Evolutionary conservation across 2,113 vertebrate genomes (phyloP).

Genomic region (Dendrocopos noguchii): DNA sequence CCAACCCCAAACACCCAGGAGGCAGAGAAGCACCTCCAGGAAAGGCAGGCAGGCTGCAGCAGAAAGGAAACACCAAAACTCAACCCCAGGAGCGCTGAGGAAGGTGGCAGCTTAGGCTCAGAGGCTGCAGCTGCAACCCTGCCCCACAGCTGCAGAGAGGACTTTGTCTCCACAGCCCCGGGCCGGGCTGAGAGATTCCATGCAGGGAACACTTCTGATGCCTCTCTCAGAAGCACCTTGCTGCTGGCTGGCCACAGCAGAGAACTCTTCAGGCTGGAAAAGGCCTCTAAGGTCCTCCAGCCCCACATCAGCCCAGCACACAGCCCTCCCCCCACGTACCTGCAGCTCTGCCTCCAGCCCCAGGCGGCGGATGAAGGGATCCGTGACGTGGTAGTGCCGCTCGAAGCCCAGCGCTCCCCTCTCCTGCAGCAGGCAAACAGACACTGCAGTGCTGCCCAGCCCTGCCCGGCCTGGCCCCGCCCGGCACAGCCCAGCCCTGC

Average conservation of each 20-base stretch:
- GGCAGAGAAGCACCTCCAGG: conserved; percentile 24
- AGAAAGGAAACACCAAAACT: background rate
- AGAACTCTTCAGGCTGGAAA: too few relatives aligned
- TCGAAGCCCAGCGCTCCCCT: conserved; percentile 89
- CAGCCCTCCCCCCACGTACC: conserved; percentile 68
- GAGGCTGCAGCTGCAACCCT: conserved; percentile 20
- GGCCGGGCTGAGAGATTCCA: conserved; percentile 50
- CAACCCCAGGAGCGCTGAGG: background rate
- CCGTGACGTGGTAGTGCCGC: conserved; percentile 91
- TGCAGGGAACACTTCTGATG: conserved; percentile 10
- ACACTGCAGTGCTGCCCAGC: background rate
- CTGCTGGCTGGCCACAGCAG: conserved; percentile 3
- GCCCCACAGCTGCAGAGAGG: background rate
- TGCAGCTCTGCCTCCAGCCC: conserved; percentile 96
- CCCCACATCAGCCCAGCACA: too few relatives aligned
- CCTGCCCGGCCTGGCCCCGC: too few relatives aligned
- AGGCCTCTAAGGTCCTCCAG: too few relatives aligned
- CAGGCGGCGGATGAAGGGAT: conserved; percentile 94
- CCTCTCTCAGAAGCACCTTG: conserved; percentile 45
- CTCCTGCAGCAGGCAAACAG: conserved; percentile 78
- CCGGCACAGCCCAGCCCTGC: too few relatives aligned
- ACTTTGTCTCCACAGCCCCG: conserved; percentile 41
- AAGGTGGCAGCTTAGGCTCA: conserved; percentile 21
- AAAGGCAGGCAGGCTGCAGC: background rate
- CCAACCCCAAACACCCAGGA: background rate